Conservation (phyloP, 2,113 vertebrate genomes). For the Chaetorhynchus papuensis region DNA sequence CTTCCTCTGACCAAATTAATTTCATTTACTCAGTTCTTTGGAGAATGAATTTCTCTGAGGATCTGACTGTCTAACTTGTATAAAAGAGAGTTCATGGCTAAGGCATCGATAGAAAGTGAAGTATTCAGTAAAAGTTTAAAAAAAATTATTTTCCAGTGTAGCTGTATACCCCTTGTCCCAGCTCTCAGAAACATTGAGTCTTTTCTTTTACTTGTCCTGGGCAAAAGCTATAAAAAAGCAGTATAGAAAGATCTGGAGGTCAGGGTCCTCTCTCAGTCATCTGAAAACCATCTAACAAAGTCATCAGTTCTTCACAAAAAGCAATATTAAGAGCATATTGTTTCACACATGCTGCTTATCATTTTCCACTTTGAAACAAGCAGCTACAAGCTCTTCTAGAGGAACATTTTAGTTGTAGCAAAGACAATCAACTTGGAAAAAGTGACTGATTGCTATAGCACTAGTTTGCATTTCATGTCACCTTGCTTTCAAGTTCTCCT, state of each 20-base stretch:
- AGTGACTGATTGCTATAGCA: conserved; percentile 32
- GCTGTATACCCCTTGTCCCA: background rate
- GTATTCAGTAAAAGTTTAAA: background rate
- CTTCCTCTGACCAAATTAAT: background rate
- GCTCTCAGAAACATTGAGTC: background rate
- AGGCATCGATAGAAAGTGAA: background rate
- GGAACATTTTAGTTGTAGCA: background rate
- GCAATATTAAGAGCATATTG: background rate
- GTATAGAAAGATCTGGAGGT: background rate
- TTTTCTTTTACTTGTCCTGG: background rate
- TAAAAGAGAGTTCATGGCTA: background rate
- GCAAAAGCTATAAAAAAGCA: background rate
- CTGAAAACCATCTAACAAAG: background rate
- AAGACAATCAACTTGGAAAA: conserved; percentile 47
- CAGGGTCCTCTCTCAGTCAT: background rate
- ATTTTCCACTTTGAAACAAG: conserved; percentile 5
- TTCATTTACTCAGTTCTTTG: background rate
- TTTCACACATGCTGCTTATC: background rate
- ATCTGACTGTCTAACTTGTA: background rate
- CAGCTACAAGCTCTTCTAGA: conserved; percentile 11
- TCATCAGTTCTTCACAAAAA: background rate
- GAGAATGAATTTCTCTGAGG: background rate
- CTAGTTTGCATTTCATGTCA: conserved; percentile 60
- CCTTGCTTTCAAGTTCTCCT: conserved; percentile 58
- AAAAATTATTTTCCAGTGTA: background rate